Evolutionary conservation across 1,140 invertebrate genomes (phyloP).

Genomic region (Drosophila orosa): DNA sequence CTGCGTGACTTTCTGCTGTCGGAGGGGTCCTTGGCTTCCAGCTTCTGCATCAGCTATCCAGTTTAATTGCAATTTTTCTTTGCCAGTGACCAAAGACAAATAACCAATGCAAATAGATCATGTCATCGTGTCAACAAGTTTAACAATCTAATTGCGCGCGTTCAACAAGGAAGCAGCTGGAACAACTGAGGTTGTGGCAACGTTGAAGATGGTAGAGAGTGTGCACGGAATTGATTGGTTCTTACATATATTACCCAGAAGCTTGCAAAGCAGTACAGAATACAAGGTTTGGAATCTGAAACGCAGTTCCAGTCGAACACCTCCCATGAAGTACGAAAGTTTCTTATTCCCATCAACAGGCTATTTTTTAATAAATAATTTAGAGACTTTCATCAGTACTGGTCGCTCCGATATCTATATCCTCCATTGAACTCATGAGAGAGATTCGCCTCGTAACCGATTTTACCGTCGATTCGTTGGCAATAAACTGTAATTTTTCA

Average conservation of each 20-base stretch:
- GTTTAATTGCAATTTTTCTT: slow-evolving; percentile 77
- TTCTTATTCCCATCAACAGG: no score
- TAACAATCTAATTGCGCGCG: slow-evolving; percentile 65
- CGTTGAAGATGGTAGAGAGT: background rate
- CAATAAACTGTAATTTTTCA: background rate
- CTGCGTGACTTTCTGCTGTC: slow-evolving; percentile 65
- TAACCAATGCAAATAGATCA: slow-evolving; percentile 79
- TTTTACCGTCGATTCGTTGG: background rate
- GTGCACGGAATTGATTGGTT: background rate
- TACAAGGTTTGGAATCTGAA: no score
- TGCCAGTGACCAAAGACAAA: slow-evolving; percentile 61
- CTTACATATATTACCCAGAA: no score
- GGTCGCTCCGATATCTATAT: background rate
- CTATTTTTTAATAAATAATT: background rate
- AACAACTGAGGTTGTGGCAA: slow-evolving; percentile 32
- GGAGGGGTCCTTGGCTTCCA: slow-evolving; percentile 21
- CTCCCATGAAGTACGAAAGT: no score
- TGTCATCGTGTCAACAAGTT: slow-evolving; percentile 78
- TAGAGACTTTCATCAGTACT: background rate
- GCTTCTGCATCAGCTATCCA: slow-evolving; percentile 28
- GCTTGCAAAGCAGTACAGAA: no score
- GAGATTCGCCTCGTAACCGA: background rate
- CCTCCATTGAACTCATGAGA: no score
- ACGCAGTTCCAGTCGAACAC: no score
- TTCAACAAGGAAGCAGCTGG: slow-evolving; percentile 33